These are phyloP conservation scores for Caloenas nicobarica DNA, from an alignment of 2,113 vertebrate species.

Conservation along the genomic window DNA sequence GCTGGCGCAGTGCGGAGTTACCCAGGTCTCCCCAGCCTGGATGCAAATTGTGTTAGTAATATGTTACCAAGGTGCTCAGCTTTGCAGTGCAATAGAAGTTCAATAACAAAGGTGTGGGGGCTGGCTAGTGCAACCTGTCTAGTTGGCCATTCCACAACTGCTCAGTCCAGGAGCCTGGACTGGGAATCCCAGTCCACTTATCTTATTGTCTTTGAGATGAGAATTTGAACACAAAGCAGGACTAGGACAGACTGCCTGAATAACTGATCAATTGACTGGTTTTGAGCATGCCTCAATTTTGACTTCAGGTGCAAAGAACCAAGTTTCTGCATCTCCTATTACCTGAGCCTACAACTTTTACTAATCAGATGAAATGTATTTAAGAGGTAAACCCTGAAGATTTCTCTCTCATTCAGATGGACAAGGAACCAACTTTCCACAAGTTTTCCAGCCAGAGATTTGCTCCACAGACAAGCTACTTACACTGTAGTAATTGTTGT, in stretches of 20 bases:
- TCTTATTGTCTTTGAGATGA: neutral
- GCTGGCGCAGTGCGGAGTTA: conserved; percentile 71
- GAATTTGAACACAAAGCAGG: neutral
- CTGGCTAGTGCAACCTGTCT: neutral
- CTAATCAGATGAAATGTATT: neutral
- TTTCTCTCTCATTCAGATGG: neutral
- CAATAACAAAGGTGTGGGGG: neutral
- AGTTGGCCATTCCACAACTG: neutral
- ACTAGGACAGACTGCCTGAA: neutral
- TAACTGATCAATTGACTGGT: neutral
- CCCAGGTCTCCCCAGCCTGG: conserved; percentile 82
- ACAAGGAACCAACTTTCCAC: neutral
- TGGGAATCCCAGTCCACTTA: neutral
- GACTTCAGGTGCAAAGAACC: neutral
- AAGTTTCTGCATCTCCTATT: neutral
- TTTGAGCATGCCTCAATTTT: neutral
- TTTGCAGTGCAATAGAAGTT: neutral
- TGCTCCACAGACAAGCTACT: conserved; percentile 26
- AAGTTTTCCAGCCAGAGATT: neutral
- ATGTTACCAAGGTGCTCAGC: neutral
- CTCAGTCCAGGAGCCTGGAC: neutral
- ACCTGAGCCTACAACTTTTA: neutral
- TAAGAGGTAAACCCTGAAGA: neutral
- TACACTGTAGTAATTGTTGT: conserved; percentile 75
- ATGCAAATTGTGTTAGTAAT: neutral